phyloP scores from a whole-genome alignment of 2,888 invertebrate genomes.

The Cerceris ruficornis region DNA sequence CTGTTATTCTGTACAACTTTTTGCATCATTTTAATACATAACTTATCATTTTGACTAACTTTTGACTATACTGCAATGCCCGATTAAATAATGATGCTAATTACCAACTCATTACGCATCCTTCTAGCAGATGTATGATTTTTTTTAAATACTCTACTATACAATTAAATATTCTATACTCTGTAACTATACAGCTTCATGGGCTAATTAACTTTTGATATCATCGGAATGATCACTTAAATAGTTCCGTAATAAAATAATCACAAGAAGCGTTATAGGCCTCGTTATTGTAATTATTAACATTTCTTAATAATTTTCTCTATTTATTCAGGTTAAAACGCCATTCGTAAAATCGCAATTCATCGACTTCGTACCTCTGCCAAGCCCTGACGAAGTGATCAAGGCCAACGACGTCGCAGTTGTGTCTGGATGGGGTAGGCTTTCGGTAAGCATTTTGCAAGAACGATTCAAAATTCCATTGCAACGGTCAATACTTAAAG shows the following conservation, averaged over 20 bases:
- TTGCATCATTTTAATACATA: conserved; percentile 57
- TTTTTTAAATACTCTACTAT: no score
- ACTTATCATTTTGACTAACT: neutral
- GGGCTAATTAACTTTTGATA: no score
- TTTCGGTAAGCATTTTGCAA: conserved; percentile 57
- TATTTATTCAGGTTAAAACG: conserved; percentile 15
- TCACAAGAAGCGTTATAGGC: no score
- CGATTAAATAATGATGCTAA: neutral
- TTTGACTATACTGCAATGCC: neutral
- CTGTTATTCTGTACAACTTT: no score
- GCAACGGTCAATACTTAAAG: neutral
- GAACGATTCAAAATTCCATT: neutral
- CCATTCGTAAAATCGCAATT: conserved; percentile 9
- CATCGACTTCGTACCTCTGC: conserved; percentile 80
- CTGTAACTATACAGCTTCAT: no score
- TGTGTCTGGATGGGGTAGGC: conserved; percentile 73
- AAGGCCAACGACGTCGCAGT: conserved; percentile 51
- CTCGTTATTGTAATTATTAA: no score
- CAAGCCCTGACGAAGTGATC: conserved; percentile 70
- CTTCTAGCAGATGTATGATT: no score
- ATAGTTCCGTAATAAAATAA: no score
- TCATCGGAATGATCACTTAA: no score
- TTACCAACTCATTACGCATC: no score
- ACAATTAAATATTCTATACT: no score
- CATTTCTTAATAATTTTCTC: no score